These are phyloP conservation scores for Hemiprocne comata DNA, from an alignment of 2,113 vertebrate species.

Conservation along the genomic window DNA sequence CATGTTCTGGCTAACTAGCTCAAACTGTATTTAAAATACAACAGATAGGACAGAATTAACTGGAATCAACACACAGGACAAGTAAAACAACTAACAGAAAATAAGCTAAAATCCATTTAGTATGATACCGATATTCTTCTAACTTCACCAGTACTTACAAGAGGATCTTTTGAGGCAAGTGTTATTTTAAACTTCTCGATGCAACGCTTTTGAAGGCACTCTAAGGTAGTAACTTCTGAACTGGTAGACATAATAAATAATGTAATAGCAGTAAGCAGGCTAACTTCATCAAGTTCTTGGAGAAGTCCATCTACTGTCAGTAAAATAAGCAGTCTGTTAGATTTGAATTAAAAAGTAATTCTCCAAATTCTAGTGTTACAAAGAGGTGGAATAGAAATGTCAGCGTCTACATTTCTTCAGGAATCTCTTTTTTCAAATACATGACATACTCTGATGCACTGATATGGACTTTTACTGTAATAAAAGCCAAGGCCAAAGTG, in stretches of 20 bases:
- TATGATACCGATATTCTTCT: not conserved
- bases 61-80: not conserved
- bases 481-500: not conserved
- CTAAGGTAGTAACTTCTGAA: conserved; percentile 81
- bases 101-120: not conserved
- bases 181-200: conserved; percentile 82
- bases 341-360: not conserved
- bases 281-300: conserved; percentile 78
- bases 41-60: not conserved
- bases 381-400: not conserved
- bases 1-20: not conserved
- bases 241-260: conserved; percentile 85
- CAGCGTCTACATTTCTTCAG: fast-evolving
- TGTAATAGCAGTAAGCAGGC: conserved; percentile 86
- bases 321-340: conserved; percentile 27
- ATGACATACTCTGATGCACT: not conserved
- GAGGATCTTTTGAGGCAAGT: conserved; percentile 85
- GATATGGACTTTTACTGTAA: not conserved
- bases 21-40: not conserved
- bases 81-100: conserved; percentile 14
- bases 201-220: conserved; percentile 81
- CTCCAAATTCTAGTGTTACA: not conserved
- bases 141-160: conserved; percentile 73
- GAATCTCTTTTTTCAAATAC: not conserved
- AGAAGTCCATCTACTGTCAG: conserved; percentile 49